A percentile compares a stretch with the other conserved stretches of the same genome.
phyloP scores from a whole-genome alignment of 2,797 vertebrate species.

The Alectoris magna region DNA sequence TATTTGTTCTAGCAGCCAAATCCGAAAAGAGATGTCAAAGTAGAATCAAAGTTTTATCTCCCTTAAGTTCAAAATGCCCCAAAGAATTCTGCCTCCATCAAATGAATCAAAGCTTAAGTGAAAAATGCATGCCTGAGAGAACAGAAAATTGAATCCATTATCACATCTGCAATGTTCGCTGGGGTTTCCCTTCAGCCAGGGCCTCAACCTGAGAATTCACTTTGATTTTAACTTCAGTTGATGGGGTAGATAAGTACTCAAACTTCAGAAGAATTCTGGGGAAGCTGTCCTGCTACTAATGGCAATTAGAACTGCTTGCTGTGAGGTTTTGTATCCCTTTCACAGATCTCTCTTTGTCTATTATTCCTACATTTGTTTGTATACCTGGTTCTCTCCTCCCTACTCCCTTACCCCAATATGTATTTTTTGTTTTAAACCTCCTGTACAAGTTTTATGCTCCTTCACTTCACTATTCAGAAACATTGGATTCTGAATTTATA shows the following conservation, averaged over 20 bases:
- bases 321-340: neutral
- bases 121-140: constrained; percentile 9
- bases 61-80: neutral
- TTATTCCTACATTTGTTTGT: neutral
- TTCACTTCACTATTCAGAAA: neutral
- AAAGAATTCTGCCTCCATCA: neutral
- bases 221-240: constrained; percentile 14
- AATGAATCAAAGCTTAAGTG: constrained; percentile 16
- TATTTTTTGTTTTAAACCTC: neutral
- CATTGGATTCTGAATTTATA: neutral
- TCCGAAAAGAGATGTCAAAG: neutral
- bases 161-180: neutral
- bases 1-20: neutral
- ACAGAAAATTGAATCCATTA: constrained; percentile 15
- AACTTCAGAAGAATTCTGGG: neutral
- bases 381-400: neutral
- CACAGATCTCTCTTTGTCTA: neutral
- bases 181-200: constrained; percentile 32
- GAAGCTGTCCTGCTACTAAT: neutral
- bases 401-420: accelerated
- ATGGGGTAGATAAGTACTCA: neutral
- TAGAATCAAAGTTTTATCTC: neutral
- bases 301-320: neutral
- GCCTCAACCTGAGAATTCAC: neutral
- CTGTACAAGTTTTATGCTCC: neutral